Evolutionary conservation across 2,113 vertebrate genomes (phyloP), one percentile per base, ranked within the genome.

Genomic region (Leucosticte australis): DNA sequence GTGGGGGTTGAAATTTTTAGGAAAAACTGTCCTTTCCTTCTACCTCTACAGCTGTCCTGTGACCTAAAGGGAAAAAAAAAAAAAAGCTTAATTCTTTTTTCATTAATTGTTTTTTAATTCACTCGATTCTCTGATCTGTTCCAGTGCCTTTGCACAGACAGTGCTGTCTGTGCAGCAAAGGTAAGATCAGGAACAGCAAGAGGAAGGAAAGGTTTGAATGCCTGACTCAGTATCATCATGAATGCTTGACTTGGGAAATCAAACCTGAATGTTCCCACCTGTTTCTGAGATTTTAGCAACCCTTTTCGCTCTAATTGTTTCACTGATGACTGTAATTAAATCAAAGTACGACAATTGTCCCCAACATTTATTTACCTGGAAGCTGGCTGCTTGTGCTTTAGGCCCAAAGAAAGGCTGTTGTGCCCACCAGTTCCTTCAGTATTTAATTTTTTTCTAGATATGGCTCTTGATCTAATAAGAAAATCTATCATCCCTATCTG

Each of bases 211-310:
- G 46, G 50, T 70, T 9, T 90, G 50, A 70, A 77, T 59, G 60
- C 27, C 42, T 88, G 50, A 70, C 55, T 86, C 50, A 19, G 33
- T 77, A 70, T 63, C 71, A 53, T 86, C 78, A 55, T 9, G 42
- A 92, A 90, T 93, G 30, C 8, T 83, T 92, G 71, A 55, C 86
- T 77, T 92, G 63, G 63, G 90, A 96, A 96, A 93, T 93, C 90
- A 93, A 90, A 95, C 16, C 55, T 67, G 79, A 67, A 80, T 50
- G 59, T 74, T 88, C 39, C 46, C 64, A 93, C 85, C 79, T 92
- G 88, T 83, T 92, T 77, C 90, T 90, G 79, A 92, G 76, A 94
- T 74, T 83, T 92, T 47, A 95, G 31, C 89, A 86, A 59, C 27
- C 5, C 11, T 76, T 93, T 89, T 39, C 19, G 31, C 50, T 77